Evolutionary conservation across 1,140 invertebrate genomes (phyloP).

Genomic region (Oryctes rhinoceros): DNA sequence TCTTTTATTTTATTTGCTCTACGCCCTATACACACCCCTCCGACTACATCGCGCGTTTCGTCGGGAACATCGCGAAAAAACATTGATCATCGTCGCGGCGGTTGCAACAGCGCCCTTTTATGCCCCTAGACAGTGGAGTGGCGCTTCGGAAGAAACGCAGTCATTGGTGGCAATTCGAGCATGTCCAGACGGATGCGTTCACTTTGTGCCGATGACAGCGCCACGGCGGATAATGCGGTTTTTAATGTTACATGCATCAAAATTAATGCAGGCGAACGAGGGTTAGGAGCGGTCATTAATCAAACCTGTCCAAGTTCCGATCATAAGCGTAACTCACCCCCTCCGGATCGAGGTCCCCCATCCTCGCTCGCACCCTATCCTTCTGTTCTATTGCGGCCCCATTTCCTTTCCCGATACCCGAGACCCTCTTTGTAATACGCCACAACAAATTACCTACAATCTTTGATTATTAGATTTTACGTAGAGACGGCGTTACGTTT

Average conservation of each 20-base stretch:
- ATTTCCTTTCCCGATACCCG: neutral
- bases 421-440: neutral
- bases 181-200: slow-evolving; percentile 43
- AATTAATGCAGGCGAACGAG: slow-evolving; percentile 43
- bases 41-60: neutral
- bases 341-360: neutral
- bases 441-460: slow-evolving; percentile 3
- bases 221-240: slow-evolving; percentile 43
- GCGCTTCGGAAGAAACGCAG: slow-evolving; percentile 39
- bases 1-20: slow-evolving; percentile 24
- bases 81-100: slow-evolving; percentile 40
- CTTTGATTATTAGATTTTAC: too few species aligned
- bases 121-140: neutral
- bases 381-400: neutral
- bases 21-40: neutral
- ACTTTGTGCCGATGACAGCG: slow-evolving; percentile 43
- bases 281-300: slow-evolving; percentile 39
- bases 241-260: slow-evolving; percentile 45
- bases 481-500: too few species aligned
- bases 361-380: too few species aligned
- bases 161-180: slow-evolving; percentile 42
- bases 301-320: slow-evolving; percentile 44
- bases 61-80: slow-evolving; percentile 16
- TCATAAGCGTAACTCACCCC: slow-evolving; percentile 30
- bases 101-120: neutral